phyloP scores from a whole-genome alignment of 2,797 vertebrate genomes.

The Clamator glandarius region DNA sequence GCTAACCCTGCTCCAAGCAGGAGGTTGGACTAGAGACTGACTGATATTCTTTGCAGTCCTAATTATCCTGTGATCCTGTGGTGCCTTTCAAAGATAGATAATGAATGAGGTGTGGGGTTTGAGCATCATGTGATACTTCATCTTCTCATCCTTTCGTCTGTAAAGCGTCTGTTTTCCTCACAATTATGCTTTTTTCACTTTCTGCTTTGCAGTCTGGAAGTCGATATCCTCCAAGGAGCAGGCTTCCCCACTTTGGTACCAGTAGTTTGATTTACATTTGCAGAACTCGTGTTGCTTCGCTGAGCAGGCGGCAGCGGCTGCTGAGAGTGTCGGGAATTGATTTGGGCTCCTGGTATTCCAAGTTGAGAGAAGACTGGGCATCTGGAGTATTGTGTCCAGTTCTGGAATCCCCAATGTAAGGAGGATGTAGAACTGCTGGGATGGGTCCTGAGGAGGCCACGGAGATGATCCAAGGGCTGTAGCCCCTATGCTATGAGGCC shows the following conservation, averaged over 20 bases:
- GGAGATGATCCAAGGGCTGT: too few relatives aligned
- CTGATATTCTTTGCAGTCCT: background rate
- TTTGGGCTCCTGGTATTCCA: background rate
- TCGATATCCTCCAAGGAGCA: background rate
- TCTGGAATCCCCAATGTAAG: too few relatives aligned
- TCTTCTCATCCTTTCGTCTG: background rate
- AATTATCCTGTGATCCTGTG: background rate
- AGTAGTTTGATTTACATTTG: background rate
- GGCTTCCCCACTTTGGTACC: background rate
- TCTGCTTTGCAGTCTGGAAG: background rate
- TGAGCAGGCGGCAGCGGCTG: background rate
- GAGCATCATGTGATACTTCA: background rate
- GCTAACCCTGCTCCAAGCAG: background rate
- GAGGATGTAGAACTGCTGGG: too few relatives aligned
- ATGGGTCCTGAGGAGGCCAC: too few relatives aligned
- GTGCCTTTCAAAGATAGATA: background rate
- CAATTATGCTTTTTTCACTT: background rate
- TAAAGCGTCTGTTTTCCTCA: background rate
- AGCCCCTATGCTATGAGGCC: too few relatives aligned
- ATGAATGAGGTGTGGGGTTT: background rate
- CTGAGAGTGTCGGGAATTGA: background rate
- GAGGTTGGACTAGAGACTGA: background rate
- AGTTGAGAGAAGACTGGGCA: background rate
- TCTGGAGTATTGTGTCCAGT: too few relatives aligned
- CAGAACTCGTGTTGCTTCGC: background rate